A percentile compares a stretch with the other conserved stretches of the same genome.
phyloP scores from a whole-genome alignment of 1,140 invertebrate genomes.

The Spodoptera frugiperda region DNA sequence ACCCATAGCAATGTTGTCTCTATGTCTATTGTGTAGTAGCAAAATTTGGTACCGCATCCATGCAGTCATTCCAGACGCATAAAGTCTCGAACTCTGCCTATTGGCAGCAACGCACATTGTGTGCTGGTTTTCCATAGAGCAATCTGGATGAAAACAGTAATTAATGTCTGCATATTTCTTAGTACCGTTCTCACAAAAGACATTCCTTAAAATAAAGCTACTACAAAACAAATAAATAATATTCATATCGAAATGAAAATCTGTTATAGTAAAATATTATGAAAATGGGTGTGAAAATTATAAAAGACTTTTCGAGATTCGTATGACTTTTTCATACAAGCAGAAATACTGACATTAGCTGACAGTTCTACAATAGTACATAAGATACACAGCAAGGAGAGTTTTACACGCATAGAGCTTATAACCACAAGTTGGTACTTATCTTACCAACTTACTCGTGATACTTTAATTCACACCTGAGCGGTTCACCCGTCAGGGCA shows the following conservation, averaged over 20 bases:
- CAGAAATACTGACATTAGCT: too few relatives aligned
- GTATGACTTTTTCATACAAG: neutral
- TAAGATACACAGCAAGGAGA: slow-evolving; percentile 20
- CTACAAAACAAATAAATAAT: slow-evolving; percentile 62
- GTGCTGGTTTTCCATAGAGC: slow-evolving; percentile 75
- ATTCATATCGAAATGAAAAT: slow-evolving; percentile 59
- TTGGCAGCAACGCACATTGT: slow-evolving; percentile 72
- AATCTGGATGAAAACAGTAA: slow-evolving; percentile 78
- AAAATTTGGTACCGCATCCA: slow-evolving; percentile 81
- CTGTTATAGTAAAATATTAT: slow-evolving; percentile 6
- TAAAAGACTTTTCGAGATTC: too few relatives aligned
- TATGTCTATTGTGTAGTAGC: slow-evolving; percentile 75
- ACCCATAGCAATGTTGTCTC: slow-evolving; percentile 80
- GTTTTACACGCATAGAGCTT: too few relatives aligned
- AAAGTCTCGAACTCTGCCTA: slow-evolving; percentile 71
- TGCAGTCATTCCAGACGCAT: slow-evolving; percentile 76
- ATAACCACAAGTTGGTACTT: too few relatives aligned
- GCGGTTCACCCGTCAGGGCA: too few relatives aligned
- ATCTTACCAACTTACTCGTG: too few relatives aligned
- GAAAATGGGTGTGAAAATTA: neutral
- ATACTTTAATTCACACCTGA: too few relatives aligned
- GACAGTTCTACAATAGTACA: neutral
- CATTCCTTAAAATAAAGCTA: slow-evolving; percentile 54
- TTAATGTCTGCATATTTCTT: slow-evolving; percentile 46
- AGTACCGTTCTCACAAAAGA: slow-evolving; percentile 49